Base-by-base conservation (phyloP, 2,797 vertebrate genomes). In the Epinephelus malabaricus region DNA sequence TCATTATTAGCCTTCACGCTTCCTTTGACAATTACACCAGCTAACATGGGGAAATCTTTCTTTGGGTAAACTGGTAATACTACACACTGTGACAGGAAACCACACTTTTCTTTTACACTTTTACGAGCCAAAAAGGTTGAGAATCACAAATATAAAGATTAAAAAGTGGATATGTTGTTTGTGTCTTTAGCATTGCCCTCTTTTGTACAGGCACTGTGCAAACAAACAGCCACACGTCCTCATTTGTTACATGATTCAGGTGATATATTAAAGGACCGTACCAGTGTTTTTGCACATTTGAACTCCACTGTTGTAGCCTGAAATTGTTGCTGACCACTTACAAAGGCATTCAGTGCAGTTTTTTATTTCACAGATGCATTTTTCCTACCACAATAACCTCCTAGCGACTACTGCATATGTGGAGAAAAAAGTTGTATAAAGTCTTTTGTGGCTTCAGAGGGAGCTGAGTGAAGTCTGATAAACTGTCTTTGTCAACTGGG, bases 31-130 rank as follows among this genome's bases (percentile, higher is more conserved):
- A 49, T 51, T 34, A 73, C 74, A 67, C 30, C 11, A 56, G 38
- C 56, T 49, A 53, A 83, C 5, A 30, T n/a, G 30, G 47, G 40
- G 21, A 53, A 81, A 49, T 43, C n/a, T 5, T 19, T 85, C 76
- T 84, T 82, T 79, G 75, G 74, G 87, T 76, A 30, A 64, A 78
- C 54, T 19, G 51, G 74, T n/a, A 19, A 67, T 23, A 71, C 13
- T 18, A 70, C 27, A 40, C 9, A 63, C 18, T 17, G 53, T 51
- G 19, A 77, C 18, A 51, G 40, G 18, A 69, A 71, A 40, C 59
- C 21, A 23, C 13, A 64, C 14, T 18, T 34, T n/a, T 67, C n/a
- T 64, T 65, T 65, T 13, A 58, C 27, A 60, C 21, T 40, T 56
- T n/a, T 19, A 34, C 4, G 62, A 50, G 14, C 8, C 5, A 60